These are phyloP conservation scores for Chondrosia reniformis DNA, from an alignment of 37 sponge, comb jelly and placozoan genomes.

Conservation along the genomic window DNA sequence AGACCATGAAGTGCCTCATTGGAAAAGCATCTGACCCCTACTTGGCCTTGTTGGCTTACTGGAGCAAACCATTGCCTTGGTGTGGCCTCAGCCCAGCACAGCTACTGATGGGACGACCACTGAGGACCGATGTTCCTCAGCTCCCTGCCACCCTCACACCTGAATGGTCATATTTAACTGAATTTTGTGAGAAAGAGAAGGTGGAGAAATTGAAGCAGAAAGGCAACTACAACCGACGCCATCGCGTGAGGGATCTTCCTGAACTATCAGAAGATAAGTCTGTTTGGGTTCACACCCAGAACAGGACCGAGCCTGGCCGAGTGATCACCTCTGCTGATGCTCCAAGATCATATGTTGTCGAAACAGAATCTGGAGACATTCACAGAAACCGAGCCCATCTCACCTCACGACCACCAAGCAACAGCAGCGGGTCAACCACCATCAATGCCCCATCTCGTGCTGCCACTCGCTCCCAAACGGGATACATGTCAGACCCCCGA, in stretches of 20 bases:
- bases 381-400: background rate
- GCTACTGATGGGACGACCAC: background rate
- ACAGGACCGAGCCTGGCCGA: background rate
- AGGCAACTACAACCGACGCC: background rate
- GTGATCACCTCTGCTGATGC: background rate
- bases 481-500: background rate
- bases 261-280: background rate
- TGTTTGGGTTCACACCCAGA: background rate
- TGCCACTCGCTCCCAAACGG: background rate
- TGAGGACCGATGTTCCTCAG: background rate
- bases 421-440: no score
- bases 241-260: background rate
- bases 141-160: background rate
- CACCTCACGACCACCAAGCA: background rate
- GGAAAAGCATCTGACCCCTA: background rate
- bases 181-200: background rate
- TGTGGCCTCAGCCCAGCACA: background rate
- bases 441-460: no score
- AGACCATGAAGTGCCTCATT: background rate
- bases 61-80: background rate
- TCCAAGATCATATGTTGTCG: slow-evolving; percentile 1
- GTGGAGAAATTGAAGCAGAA: background rate
- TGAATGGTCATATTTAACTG: background rate
- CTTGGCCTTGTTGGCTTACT: background rate
- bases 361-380: background rate